Evolutionary conservation across 2,113 vertebrate genomes (phyloP).

Genomic region (Mustelus asterias): DNA sequence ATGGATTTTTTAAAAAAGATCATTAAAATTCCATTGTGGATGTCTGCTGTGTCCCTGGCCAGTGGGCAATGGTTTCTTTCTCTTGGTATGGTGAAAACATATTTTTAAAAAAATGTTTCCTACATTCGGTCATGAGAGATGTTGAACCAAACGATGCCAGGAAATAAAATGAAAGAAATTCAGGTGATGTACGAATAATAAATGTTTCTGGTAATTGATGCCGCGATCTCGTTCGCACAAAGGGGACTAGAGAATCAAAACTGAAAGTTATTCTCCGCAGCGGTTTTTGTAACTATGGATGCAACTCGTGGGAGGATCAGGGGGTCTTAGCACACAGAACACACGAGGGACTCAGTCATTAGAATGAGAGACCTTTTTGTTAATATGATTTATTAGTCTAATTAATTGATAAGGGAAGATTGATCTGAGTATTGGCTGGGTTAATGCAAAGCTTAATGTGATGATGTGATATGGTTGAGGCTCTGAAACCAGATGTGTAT

Average conservation of each 20-base stretch:
- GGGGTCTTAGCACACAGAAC: not conserved
- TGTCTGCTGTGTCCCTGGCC: not conserved
- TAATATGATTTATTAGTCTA: constrained; percentile 35
- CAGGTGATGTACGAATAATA: not conserved
- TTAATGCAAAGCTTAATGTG: constrained; percentile 29
- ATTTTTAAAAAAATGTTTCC: not conserved
- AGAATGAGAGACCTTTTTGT: constrained; percentile 20
- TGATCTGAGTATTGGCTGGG: constrained; percentile 31
- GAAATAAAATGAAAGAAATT: constrained; percentile 22
- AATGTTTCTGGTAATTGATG: not conserved
- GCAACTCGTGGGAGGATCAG: not conserved
- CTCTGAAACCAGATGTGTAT: not conserved
- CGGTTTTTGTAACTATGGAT: not conserved
- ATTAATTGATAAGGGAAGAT: constrained; percentile 36
- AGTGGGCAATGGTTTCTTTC: not conserved
- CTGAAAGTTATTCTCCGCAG: not conserved
- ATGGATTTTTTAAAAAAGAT: not conserved
- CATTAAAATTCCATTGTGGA: not conserved
- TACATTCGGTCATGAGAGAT: not conserved
- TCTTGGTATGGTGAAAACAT: not conserved
- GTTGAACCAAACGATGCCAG: not conserved
- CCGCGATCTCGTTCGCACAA: not conserved
- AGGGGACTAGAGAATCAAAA: not conserved
- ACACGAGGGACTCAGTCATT: not conserved
- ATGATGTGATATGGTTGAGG: constrained; percentile 22